These are phyloP conservation scores for Leuciscus waleckii DNA, from an alignment of 2,797 vertebrate genomes.

Conservation along the genomic window DNA sequence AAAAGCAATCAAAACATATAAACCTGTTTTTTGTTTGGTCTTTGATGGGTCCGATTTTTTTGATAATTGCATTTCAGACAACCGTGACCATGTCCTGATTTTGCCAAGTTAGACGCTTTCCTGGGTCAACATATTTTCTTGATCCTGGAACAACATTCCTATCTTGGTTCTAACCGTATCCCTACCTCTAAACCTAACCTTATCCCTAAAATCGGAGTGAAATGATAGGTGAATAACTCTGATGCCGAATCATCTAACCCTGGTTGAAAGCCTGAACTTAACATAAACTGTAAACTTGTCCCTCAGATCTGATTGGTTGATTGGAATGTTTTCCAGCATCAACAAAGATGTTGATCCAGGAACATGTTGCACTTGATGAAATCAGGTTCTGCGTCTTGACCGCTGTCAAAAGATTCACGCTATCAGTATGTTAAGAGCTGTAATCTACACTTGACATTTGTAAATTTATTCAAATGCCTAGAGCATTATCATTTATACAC, in stretches of 20 bases:
- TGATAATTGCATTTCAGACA: slow-evolving; percentile 20
- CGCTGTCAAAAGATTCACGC: not conserved
- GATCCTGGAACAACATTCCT: not conserved
- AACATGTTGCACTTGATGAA: not conserved
- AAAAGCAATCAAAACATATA: slow-evolving; percentile 12
- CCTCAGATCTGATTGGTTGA: not conserved
- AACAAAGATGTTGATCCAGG: not conserved
- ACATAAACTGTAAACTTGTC: not conserved
- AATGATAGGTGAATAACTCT: not conserved
- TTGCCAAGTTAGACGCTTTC: not conserved
- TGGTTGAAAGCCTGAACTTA: not conserved
- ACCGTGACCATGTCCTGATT: not conserved
- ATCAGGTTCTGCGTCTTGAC: not conserved
- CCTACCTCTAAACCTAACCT: not conserved
- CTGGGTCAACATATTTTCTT: not conserved
- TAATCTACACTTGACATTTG: not conserved
- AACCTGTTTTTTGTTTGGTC: slow-evolving; percentile 26
- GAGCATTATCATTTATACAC: not conserved
- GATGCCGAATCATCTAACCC: not conserved
- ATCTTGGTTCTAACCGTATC: not conserved
- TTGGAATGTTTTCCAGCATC: not conserved
- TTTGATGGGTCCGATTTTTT: slow-evolving; percentile 12
- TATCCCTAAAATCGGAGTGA: not conserved
- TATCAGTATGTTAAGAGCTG: not conserved
- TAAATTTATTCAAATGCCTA: not conserved